Evolutionary conservation across 35 echinoderm and acorn worm species (phyloP), one percentile per base, ranked within the genome.

Genomic region (Lytechinus pictus): DNA sequence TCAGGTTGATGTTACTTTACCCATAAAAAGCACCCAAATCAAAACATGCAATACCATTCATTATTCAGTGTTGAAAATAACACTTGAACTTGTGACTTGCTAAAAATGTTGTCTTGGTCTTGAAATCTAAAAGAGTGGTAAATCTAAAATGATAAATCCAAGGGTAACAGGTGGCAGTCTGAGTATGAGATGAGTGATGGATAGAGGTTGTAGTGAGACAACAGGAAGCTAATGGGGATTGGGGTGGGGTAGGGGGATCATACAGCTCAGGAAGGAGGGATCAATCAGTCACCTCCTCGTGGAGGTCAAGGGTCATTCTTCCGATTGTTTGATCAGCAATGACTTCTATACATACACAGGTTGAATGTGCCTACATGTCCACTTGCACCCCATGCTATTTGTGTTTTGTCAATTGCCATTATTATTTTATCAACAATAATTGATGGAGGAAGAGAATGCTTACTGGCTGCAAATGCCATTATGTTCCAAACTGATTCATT

Each of bases 161-260:
- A 44, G 33, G 10, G 88, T 54, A 90, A 90, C 88, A 90, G 88
- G 52, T 44, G 29, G 10, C 52, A 54, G 52, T 52, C 29, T 12
- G n/a, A 90, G 52, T 33, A 14, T 54, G 28, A 54, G 88, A 52
- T 90, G 88, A 90, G 88, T 90, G 88, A 90, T 90, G 88, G 13
- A 52, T 5, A 21, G 88, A 90, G 88, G 88, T 12, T 52, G 10
- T 52, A 52, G 88, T 90, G 88, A 54, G 88, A 90, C 88, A 90
- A 90, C 88, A 90, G 88, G 88, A 90, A 90, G 88, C 52, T 79
- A 79, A 79, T 24, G 66, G 66, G 66, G 14, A 16, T 16, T 16
- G 14, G 66, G 16, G 28, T 5, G 88, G 88, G 88, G 88, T 52
- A 90, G 28, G 29, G 88, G 88, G 52, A 52, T 52, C 27, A 54